These are phyloP conservation scores for Cranoglanis bouderius DNA, from an alignment of 2,113 vertebrate genomes.

Conservation along the genomic window DNA sequence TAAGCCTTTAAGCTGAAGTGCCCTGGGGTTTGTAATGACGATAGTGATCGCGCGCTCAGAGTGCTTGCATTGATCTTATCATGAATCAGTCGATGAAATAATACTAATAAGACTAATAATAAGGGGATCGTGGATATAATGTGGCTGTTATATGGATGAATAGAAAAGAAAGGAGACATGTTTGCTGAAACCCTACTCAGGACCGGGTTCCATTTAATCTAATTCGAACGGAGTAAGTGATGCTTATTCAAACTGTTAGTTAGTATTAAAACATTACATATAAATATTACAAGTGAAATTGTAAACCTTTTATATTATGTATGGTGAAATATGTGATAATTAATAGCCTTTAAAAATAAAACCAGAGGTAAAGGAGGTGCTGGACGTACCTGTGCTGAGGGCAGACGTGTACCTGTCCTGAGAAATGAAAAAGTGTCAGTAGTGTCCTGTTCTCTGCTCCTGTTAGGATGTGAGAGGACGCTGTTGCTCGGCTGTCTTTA, in stretches of 20 bases:
- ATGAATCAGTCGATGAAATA: constrained; percentile 33
- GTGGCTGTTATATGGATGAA: constrained; percentile 13
- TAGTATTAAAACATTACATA: background rate
- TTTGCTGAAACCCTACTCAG: background rate
- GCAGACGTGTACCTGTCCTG: constrained; percentile 44
- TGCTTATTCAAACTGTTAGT: background rate
- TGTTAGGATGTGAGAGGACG: constrained; percentile 65
- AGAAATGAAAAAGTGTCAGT: constrained; percentile 49
- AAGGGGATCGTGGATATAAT: constrained; percentile 26
- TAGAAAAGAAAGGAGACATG: background rate
- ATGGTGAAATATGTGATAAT: background rate
- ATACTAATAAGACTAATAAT: constrained; percentile 7
- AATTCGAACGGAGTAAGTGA: background rate
- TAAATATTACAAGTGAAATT: background rate
- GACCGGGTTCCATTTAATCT: background rate
- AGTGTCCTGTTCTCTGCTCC: constrained; percentile 63
- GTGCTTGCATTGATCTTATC: constrained; percentile 37
- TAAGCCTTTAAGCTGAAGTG: constrained; percentile 18
- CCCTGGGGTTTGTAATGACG: constrained; percentile 14
- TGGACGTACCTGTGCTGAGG: constrained; percentile 55
- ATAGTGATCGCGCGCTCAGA: background rate
- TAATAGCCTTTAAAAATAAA: background rate
- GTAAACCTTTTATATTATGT: background rate
- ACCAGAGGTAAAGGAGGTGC: background rate
- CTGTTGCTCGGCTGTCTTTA: constrained; percentile 69